Base-by-base conservation (phyloP, 2,113 vertebrate species). In the Pterocles gutturalis region DNA sequence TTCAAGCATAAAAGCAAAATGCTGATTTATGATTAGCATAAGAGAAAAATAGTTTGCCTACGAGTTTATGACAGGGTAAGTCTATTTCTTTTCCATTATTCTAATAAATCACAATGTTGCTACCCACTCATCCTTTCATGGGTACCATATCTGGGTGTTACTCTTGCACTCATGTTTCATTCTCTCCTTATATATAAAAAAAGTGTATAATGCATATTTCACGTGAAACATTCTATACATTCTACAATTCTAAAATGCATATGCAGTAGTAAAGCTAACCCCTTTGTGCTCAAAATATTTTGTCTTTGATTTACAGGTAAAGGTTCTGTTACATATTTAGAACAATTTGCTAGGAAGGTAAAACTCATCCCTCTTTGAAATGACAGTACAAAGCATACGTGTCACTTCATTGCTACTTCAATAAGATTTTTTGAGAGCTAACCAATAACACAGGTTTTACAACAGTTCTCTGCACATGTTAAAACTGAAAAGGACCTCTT, bases 11-110 rank as follows among this genome's bases (percentile, higher is more conserved):
- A 93, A 96, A 93, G 36, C 28, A 95, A 95, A 90, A 82, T 58
- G 53, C 64, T 95, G 53, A 98, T 96, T 96, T 96, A 96, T 57
- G 70, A 82, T 92, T 94, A 97, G 78, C 29, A 79, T 87, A 87
- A 82, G 82, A 93, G 88, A 96, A 96, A 92, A 65, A 90, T 79
- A 83, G n/a, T n/a, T 85, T 67, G 25, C 24, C n/a, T 25, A 53
- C 2, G 0, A 75, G 67, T 96, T 96, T 93, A 48, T 93, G 84
- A 94, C 77, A 93, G 48, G 20, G 36, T 79, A 76, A 90, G 53
- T 61, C 45, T 82, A 89, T 97, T 96, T 78, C 49, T 88, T 13
- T 85, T 80, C 60, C 41, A 73, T 83, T 67, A 57, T 93, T 91
- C 77, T 53, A 92, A 90, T 92, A 96, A 96, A 90, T 79, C 64